These are phyloP conservation scores for Cryptophagus acutangulus DNA, from an alignment of 2,888 invertebrate genomes.

Conservation along the genomic window DNA sequence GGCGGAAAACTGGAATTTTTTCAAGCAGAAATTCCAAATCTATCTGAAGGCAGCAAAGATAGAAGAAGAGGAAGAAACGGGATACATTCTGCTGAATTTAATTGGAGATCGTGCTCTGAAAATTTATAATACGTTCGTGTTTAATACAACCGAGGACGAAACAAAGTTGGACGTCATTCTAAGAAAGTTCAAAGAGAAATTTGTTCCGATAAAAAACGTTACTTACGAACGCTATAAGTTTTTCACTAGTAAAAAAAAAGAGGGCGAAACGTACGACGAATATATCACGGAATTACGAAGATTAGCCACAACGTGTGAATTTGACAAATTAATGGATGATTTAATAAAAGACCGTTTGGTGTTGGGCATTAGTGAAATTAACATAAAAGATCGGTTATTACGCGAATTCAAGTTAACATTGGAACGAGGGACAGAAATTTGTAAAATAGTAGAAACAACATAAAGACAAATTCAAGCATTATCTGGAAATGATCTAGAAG, in stretches of 20 bases:
- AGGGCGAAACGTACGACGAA: neutral
- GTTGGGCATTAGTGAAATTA: neutral
- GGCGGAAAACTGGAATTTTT: no score
- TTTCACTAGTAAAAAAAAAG: neutral
- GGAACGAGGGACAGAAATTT: neutral
- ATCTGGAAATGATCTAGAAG: neutral
- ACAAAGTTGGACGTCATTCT: neutral
- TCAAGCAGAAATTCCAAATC: no score
- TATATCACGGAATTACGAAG: neutral
- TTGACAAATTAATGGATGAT: neutral
- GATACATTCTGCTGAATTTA: no score
- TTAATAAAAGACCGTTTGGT: neutral
- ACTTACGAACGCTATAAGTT: neutral
- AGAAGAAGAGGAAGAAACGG: no score
- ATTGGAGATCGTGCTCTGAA: no score
- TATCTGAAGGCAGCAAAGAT: no score
- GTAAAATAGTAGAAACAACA: constrained; percentile 2
- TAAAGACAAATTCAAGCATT: neutral
- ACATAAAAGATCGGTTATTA: neutral
- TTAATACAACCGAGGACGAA: neutral
- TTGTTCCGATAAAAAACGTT: neutral
- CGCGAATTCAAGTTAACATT: neutral
- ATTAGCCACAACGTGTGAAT: constrained; percentile 1
- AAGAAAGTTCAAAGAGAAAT: neutral
- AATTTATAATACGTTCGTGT: no score